phyloP scores from a whole-genome alignment of 1,140 invertebrate species.

The Neotoxoptera formosana region DNA sequence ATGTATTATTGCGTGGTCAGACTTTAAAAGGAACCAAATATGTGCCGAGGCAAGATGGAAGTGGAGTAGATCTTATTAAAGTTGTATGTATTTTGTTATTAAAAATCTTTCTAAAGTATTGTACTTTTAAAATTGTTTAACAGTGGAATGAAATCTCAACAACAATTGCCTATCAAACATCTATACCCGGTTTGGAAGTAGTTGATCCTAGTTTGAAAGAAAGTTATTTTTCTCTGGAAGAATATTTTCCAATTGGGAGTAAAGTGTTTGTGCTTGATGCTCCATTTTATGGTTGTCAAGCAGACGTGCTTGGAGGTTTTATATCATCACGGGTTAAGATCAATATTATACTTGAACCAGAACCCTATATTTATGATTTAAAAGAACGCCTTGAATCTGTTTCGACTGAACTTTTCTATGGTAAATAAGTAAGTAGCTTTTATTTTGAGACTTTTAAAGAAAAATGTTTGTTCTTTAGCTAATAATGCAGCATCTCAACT shows the following conservation, averaged over 20 bases:
- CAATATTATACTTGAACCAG: slow-evolving; percentile 55
- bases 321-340: slow-evolving; percentile 39
- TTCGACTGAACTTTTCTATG: slow-evolving; percentile 28
- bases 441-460: not conserved
- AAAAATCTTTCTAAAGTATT: not conserved
- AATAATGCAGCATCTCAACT: slow-evolving; percentile 66
- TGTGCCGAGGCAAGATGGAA: slow-evolving; percentile 64
- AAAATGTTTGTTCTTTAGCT: slow-evolving; percentile 59
- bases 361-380: slow-evolving; percentile 60
- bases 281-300: slow-evolving; percentile 75
- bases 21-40: slow-evolving; percentile 75
- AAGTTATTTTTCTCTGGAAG: slow-evolving; percentile 67
- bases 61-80: slow-evolving; percentile 50
- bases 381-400: not conserved
- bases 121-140: not conserved
- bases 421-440: slow-evolving; percentile 3
- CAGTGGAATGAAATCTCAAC: slow-evolving; percentile 59
- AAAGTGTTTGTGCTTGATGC: slow-evolving; percentile 79
- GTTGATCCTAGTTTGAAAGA: not conserved
- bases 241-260: slow-evolving; percentile 75
- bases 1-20: slow-evolving; percentile 77
- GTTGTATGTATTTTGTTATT: slow-evolving; percentile 27
- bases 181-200: slow-evolving; percentile 70
- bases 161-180: slow-evolving; percentile 71
- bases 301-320: slow-evolving; percentile 41